Evolutionary conservation across 2,113 vertebrate genomes (phyloP).

Genomic region (Limanda limanda): DNA sequence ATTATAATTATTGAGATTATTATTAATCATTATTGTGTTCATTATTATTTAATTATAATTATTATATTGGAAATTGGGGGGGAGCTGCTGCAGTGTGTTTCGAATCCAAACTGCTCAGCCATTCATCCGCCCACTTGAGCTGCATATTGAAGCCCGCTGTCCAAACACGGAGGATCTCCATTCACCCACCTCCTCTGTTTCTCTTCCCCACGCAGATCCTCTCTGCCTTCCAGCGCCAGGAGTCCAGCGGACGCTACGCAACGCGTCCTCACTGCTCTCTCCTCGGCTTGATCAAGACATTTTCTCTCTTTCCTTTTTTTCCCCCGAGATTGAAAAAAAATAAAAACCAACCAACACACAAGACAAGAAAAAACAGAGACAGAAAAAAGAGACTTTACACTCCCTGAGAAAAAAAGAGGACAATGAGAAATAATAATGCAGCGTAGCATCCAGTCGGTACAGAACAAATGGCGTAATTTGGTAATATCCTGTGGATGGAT

Average conservation of each 20-base stretch:
- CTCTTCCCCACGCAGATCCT: conserved; percentile 72
- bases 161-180: conserved; percentile 67
- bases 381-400: conserved; percentile 64
- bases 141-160: conserved; percentile 75
- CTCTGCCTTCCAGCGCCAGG: conserved; percentile 88
- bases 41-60: conserved; percentile 33
- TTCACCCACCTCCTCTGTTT: conserved; percentile 67
- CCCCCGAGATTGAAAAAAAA: conserved; percentile 52
- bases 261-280: conserved; percentile 94
- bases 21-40: conserved; percentile 17
- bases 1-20: background rate
- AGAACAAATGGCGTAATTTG: conserved; percentile 86
- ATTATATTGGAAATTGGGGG: background rate
- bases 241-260: conserved; percentile 93
- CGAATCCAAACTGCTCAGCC: conserved; percentile 50
- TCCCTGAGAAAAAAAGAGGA: conserved; percentile 62
- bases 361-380: conserved; percentile 16
- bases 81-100: conserved; percentile 46
- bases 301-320: conserved; percentile 57
- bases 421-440: conserved; percentile 83
- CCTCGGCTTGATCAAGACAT: conserved; percentile 91
- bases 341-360: background rate
- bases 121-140: conserved; percentile 63
- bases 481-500: conserved; percentile 88
- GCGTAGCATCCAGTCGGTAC: conserved; percentile 83